Evolutionary conservation across 2,888 invertebrate species (phyloP), one percentile per base, ranked within the genome.

Genomic region (Nysson spinosus): DNA sequence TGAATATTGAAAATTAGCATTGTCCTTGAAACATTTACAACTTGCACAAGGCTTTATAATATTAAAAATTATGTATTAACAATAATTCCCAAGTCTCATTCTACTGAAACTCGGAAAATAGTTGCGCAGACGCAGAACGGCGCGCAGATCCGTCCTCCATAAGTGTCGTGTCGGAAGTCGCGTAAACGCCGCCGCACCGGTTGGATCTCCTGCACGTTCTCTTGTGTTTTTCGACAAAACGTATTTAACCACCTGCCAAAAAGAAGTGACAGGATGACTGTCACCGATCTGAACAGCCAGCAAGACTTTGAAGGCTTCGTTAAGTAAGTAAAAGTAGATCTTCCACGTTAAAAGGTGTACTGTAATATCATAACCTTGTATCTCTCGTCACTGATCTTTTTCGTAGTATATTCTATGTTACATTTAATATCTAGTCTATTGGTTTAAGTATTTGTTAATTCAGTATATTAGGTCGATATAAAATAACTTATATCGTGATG

Each of bases 221-320:
- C 20, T 63, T 46, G 22, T 17, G 0, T 19, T 42, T 20, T 7
- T 32, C 24, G 20, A 11, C 30, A 42, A 37, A 26, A 17, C 9
- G 19, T 26, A 9, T 58, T 66, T 42, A 30, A 28, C 6, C 1
- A 9, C 7, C 4, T 7, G 20, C 3, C 30, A 14, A 12, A 28
- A 52, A 56, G 28, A 19, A 3, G 40, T 72, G 57, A 62, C 65
- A 85, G 77, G 83, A 91, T 92, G 92, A 83, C 91, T 70, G 87
- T 91, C 69, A 83, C 83, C 54, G 87, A 86, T 79, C 85, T 92
- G 66, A 87, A 88, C 63, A 88, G 88, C 20, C 81, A 85, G 28
- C 89, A 89, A 39, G 89, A 89, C 76, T 92, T 91, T 79, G 84
- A 88, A 39, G 88, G 84, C 65, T 80, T 81, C 28, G 83, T 89